Evolutionary conservation across 2,113 vertebrate species (phyloP), one percentile per base, ranked within the genome.

Genomic region (Nothoprocta perdicaria): DNA sequence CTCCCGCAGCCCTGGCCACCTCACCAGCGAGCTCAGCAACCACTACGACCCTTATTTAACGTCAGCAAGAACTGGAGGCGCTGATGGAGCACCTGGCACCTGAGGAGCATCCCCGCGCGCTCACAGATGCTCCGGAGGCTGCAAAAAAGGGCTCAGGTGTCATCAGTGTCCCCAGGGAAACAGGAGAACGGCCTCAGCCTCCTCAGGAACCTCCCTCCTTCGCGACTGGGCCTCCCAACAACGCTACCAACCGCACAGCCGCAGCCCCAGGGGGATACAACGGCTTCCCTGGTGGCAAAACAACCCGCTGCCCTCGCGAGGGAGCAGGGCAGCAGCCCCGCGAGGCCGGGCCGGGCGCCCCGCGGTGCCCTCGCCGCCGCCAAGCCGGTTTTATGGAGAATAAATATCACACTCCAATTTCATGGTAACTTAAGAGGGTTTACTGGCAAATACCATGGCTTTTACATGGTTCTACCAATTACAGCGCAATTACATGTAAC

Each of bases 401-500:
- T 94, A 93, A 95, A 91, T 65, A 83, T 96, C 92, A 94, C 94
- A 93, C 94, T 94, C 61, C 91, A 92, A 95, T 96, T 94, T 96
- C 95, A 96, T 83, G 95, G 86, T 90, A 82, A 95, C 75, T 96
- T 95, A 96, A 81, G 90, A 84, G 61, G 92, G 95, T 94, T 96
- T 92, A 43, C 94, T 89, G 89, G 89, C 89, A 96, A 89, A 95
- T 91, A 89, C 92, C 91, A 94, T 85, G 96, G 92, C 76, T 96
- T 85, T 95, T 89, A 94, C 89, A 95, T 96, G 94, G 86, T 96
- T 95, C 94, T 92, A 67, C 94, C 96, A 96, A 96, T 96, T 95
- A 96, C 86, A 5, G 3, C 85, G 95, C 94, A 96, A 95, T 96
- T 95, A 96, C 95, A 96, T 1, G 63, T 96, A 55, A 94, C 94